Base-by-base conservation (phyloP, 2,797 vertebrate genomes). In the Streptopelia turtur region DNA sequence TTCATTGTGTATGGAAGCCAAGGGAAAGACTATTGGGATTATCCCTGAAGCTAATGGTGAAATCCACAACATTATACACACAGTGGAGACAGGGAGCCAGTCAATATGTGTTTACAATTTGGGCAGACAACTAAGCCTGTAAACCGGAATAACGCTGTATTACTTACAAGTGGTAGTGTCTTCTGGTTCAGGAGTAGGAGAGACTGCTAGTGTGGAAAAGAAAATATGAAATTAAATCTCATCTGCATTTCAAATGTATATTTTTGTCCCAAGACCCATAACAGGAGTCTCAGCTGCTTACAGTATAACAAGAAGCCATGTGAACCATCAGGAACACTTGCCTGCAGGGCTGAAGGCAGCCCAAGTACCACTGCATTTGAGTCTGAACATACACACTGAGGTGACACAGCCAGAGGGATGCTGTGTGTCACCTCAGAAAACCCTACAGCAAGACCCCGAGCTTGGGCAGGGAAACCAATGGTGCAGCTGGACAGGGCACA, bases 341-440 rank as follows among this genome's bases (percentile, higher is more conserved):
- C 22, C 52, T 43, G 21, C 21, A 4, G 0, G 3, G 16, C 47
- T 60, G 47, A 28, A 18, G 0, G 1, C 3, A 25, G 28, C 45
- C 43, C 0, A 1, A 13, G 6, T 8, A 3, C 45, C 0, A 1
- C 59, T 20, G 60, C 4, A 0, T 16, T 7, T 1, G 7, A 4
- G 28, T 47, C 13, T 15, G 47, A 60, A 3, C 20, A 3, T 0
- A 9, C 17, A 31, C 2, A 8, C 52, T 16, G 28, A 1, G 7
- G 45, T 21, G 35, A 17, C 43, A 10, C 43, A 13, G 76, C 39
- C 3, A 2, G 35, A 2, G 5, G 5, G 2, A 5, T 4, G 45
- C 14, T 5, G 16, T 9, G 35, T 15, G 3, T 41, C 37, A 1
- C n/a, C 68, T 24, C 45, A 3, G n/a, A 18, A n/a, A 37, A 43